Percentiles rank a stretch among this genome's conserved stretches.
Conservation (phyloP, 1,140 invertebrate species). For the Bombus balteatus region DNA sequence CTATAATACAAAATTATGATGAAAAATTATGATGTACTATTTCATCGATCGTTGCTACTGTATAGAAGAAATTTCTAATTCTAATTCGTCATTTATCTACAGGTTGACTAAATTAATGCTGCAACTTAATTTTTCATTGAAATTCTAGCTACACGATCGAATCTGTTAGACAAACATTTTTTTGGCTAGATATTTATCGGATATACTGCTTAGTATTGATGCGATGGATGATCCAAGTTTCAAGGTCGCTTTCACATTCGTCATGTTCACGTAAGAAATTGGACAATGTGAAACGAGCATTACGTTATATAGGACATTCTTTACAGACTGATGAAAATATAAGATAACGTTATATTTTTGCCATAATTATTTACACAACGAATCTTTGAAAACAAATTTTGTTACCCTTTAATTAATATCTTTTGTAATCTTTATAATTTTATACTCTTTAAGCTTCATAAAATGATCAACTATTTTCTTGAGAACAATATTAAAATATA, state of each 20-base stretch:
- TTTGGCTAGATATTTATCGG: slow-evolving; percentile 29
- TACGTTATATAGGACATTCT: slow-evolving; percentile 58
- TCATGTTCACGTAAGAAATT: slow-evolving; percentile 65
- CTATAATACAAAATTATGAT: neutral
- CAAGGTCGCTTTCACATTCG: slow-evolving; percentile 69
- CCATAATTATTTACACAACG: neutral
- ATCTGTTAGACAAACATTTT: slow-evolving; percentile 7
- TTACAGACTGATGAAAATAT: slow-evolving; percentile 29
- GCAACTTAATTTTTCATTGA: neutral
- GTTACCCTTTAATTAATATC: neutral
- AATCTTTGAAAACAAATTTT: neutral
- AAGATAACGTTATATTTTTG: slow-evolving; percentile 26
- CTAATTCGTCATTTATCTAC: neutral
- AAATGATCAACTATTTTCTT: neutral
- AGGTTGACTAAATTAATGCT: neutral
- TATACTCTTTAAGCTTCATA: neutral
- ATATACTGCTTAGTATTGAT: slow-evolving; percentile 26
- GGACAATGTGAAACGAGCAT: slow-evolving; percentile 41
- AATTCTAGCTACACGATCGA: neutral
- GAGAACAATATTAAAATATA: neutral
- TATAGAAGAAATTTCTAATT: neutral
- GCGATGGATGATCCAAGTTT: slow-evolving; percentile 59
- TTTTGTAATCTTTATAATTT: neutral
- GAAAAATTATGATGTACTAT: neutral
- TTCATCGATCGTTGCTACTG: neutral